A percentile compares a stretch with the other conserved stretches of the same genome.
Conservation (phyloP, 2,888 invertebrate genomes). For the Sphaerophoria rueppellii region DNA sequence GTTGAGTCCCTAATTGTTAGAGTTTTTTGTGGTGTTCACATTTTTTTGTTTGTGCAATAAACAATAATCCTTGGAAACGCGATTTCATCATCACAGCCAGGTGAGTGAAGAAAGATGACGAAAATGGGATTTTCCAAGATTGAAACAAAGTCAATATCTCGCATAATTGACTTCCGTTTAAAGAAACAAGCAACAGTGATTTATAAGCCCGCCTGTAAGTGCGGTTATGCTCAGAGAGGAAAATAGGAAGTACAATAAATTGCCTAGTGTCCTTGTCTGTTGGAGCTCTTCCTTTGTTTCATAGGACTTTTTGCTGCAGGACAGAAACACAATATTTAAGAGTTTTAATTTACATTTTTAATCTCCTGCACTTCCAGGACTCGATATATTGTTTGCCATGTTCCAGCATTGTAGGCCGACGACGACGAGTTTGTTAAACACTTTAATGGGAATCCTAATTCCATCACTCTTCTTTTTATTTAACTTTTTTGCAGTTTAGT, state of each 20-base stretch:
- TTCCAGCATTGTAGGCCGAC: not conserved
- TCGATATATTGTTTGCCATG: conserved; percentile 12
- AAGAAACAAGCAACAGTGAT: conserved; percentile 32
- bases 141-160: conserved; percentile 35
- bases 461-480: no score
- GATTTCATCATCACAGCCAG: not conserved
- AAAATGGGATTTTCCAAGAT: not conserved
- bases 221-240: not conserved
- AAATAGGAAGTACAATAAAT: conserved; percentile 47
- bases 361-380: conserved; percentile 49
- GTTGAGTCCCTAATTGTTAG: not conserved
- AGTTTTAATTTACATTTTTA: conserved; percentile 60
- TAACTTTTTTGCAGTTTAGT: no score
- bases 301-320: conserved; percentile 15
- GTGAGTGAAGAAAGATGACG: not conserved
- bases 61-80: not conserved
- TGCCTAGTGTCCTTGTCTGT: conserved; percentile 56
- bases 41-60: not conserved
- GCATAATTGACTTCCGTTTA: conserved; percentile 56
- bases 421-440: not conserved
- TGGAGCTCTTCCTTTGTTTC: conserved; percentile 24
- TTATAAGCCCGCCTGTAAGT: conserved; percentile 3
- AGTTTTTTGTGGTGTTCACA: not conserved
- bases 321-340: conserved; percentile 15
- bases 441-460: conserved; percentile 15